Base-by-base conservation (phyloP, 2,888 invertebrate species). In the Amiota mariae region DNA sequence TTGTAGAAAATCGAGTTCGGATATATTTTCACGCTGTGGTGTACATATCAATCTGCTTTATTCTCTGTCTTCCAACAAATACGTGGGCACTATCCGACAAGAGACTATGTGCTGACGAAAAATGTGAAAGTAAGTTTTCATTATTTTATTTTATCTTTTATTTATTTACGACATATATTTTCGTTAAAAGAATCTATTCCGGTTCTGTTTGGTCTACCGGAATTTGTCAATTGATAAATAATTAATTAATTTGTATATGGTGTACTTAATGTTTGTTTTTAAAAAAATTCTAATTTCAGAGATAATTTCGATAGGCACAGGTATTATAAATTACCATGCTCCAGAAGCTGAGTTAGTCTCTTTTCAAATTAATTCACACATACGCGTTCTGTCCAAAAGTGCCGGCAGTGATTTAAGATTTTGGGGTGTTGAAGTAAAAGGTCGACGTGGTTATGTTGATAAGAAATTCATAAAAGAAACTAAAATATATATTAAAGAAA, bases 351-450 rank as follows among this genome's bases (percentile, higher is more conserved):
- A 92, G 63, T 89, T 93, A 73, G 89, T 95, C 74, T 92, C 94
- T 10, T 95, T 94, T 88, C 90, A 88, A 24, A 86, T 85, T 4
- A 93, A 94, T 84, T 84, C 89, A 9, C 90, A 92, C 0, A 93
- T 94, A 11, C 90, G 89, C 66, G 91, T 96, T 77, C 93, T 90
- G 82, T 95, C 95, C 88, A 95, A 95, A 90, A 92, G 93, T 80
- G 94, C 93, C 84, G 95, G 93, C 3, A 80, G 18, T 68, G 90
- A 90, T 46, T 87, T 93, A 68, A 61, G 79, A 1, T 70, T 87
- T 2, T 95, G 95, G 94, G 95, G 93, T 77, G 94, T 92, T 63
- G 92, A 92, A 89, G 93, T 95, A 64, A 90, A 92, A 78, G 94
- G 93, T 48, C 92, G 92, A 84, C 88, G 92, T 74, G 96, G 96